Conservation (phyloP, 2,113 vertebrate genomes). For the Limnothrissa miodon region DNA sequence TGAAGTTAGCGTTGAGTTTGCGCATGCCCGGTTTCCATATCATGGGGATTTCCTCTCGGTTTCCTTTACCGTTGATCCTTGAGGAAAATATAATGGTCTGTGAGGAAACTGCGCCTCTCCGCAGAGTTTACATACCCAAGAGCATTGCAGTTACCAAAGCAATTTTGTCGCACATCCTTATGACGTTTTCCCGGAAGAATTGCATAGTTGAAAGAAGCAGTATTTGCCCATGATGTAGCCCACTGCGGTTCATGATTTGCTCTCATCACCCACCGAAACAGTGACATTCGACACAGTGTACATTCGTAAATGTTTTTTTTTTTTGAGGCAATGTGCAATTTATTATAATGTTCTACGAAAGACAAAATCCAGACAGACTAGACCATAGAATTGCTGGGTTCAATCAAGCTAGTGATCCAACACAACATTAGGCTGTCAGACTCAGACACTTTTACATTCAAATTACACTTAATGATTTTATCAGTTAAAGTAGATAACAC, state of each 20-base stretch:
- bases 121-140: background rate
- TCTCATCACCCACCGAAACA: background rate
- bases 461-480: too few species aligned
- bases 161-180: background rate
- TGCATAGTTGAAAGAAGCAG: background rate
- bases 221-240: background rate
- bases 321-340: too few species aligned
- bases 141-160: background rate
- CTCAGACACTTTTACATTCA: too few species aligned
- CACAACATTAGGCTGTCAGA: too few species aligned
- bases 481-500: too few species aligned
- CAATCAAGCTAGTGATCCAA: too few species aligned
- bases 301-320: too few species aligned
- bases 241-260: background rate
- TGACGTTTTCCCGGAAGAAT: slow-evolving; percentile 10
- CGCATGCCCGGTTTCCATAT: slow-evolving; percentile 39
- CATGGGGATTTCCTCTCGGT: background rate
- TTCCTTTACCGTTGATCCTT: background rate
- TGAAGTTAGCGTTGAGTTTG: background rate
- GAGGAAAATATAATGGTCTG: background rate
- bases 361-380: too few species aligned
- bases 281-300: background rate
- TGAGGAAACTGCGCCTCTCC: background rate
- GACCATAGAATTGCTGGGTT: too few species aligned
- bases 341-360: too few species aligned